Evolutionary conservation across 2,888 invertebrate species (phyloP), one percentile per base, ranked within the genome.

Genomic region (Saturnia pavonia): DNA sequence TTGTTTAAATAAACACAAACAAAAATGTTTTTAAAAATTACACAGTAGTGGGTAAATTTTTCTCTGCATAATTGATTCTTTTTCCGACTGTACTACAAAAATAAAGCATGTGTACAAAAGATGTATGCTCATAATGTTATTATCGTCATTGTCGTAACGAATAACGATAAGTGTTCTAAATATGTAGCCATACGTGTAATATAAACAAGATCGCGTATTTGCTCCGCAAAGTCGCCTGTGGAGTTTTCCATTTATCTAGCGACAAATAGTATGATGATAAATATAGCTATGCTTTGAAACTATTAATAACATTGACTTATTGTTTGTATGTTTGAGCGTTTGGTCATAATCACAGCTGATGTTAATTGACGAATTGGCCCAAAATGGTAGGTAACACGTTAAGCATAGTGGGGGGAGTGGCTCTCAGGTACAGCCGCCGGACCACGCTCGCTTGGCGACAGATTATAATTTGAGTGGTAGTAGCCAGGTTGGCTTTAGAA

Each of bases 71-170:
- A 67, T n/a, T 45, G 72, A 70, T 71, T 70, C 68, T 69, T 8
- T n/a, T 22, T 54, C 72, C 27, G 69, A 75, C 70, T 68, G 66
- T 74, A 75, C 70, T 22, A 40, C 67, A 72, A 70, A 71, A 73
- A 70, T 69, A 70, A 67, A 69, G 69, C 51, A 69, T 65, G 68
- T 54, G 71, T 74, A 67, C 71, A 74, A 70, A 60, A 57, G 12
- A 34, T 67, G 16, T 43, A 45, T 42, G 63, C 45, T 63, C 40
- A 54, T 54, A 54, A 54, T 40, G 54, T 42, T 68, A 22, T 48
- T 25, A 40, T 70, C 40, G 34, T 66, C n/a, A 70, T 48, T 66
- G 66, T 45, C 45, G 69, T 66, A 65, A 70, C 40, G 48, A 66
- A 57, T 65, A 14, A 11, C 40, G 65, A 66, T 66, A 70, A 69